Percentiles rank a stretch among this genome's conserved stretches.
These are phyloP conservation scores for Leptobrachium leishanense DNA, from an alignment of 2,113 vertebrate species.

Conservation along the genomic window DNA sequence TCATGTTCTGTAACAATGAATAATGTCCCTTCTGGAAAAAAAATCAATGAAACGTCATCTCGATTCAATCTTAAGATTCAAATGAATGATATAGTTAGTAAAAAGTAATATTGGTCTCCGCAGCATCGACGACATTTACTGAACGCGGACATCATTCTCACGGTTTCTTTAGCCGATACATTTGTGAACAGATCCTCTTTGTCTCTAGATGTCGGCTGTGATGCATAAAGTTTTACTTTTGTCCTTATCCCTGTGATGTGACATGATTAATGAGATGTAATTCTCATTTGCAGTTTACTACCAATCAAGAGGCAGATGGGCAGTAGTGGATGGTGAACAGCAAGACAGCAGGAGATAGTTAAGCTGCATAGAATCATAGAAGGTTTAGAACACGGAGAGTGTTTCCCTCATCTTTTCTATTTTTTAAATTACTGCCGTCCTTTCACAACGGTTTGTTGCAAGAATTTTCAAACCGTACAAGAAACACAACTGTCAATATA, in stretches of 20 bases:
- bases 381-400: neutral
- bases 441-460: neutral
- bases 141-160: too few species aligned
- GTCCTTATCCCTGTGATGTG: conserved; percentile 68
- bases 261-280: conserved; percentile 78
- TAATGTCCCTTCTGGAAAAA: too few species aligned
- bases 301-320: conserved; percentile 74
- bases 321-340: conserved; percentile 65
- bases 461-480: neutral
- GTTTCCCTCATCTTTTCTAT: conserved; percentile 1
- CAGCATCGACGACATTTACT: too few species aligned
- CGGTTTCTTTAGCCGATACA: neutral
- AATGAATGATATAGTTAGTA: too few species aligned
- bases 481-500: conserved; percentile 3
- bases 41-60: too few species aligned
- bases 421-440: conserved; percentile 21
- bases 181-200: conserved; percentile 61
- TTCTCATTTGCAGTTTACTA: conserved; percentile 71
- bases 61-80: too few species aligned
- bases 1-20: too few species aligned
- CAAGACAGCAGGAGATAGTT: conserved; percentile 67
- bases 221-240: conserved; percentile 66
- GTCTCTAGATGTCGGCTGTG: conserved; percentile 65
- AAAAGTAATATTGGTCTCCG: too few species aligned
- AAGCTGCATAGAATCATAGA: conserved; percentile 54